Evolutionary conservation across 2,113 vertebrate species (phyloP), one percentile per base, ranked within the genome.

Genomic region (Nipponia nippon): DNA sequence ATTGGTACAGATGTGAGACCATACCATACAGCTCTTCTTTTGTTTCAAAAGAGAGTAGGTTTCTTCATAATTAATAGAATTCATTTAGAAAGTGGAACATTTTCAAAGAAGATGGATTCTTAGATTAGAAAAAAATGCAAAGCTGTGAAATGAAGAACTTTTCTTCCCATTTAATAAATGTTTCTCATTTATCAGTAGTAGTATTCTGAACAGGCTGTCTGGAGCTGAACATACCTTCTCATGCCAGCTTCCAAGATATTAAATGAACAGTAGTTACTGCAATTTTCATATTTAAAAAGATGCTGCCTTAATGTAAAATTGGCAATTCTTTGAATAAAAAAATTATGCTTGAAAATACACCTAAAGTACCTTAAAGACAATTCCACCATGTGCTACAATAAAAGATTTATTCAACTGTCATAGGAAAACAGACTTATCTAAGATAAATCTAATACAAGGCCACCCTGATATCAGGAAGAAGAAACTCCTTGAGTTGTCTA

Each of bases 41-140:
- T 66, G 23, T 89, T 90, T 86, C 25, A 78, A 58, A 90, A 76
- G 29, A 83, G 27, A 62, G 36, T 61, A 62, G 32, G 9, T 67
- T 93, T 87, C n/a, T 94, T 86, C 38, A 80, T 83, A 88, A 94
- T 95, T 93, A 61, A 91, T 49, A 77, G 11, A 85, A 83, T 42
- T 90, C 0, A 89, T 92, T 83, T 83, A 86, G 21, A 83, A 94
- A 80, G 30, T 7, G 50, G 38, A 90, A 73, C 26, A 55, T 55
- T 78, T 93, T 77, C 72, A 78, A 56, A 93, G 44, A 75, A 32
- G 53, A 94, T 81, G 16, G 59, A 83, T 58, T 80, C 52, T 78
- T 77, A 61, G 34, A 83, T 72, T 46, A 80, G 16, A 50, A 89
- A 80, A 90, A 97, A 85, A 13, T 2, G 10, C 34, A 83, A 91